phyloP scores from a whole-genome alignment of 2,797 vertebrate species.

The Sebastes taczanowskii region DNA sequence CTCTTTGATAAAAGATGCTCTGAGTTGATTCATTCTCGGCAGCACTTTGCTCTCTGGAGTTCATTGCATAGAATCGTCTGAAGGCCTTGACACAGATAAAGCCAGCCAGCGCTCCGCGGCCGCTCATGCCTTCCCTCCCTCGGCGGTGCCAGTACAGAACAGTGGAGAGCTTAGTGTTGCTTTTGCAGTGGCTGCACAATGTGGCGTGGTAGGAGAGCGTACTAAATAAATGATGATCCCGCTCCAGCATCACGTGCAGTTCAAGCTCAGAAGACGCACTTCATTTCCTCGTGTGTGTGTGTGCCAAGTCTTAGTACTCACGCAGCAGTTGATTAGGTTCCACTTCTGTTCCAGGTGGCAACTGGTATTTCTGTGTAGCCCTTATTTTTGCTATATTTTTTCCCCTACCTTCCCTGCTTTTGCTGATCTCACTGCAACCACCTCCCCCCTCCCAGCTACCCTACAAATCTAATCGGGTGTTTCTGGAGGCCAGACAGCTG shows the following conservation, averaged over 20 bases:
- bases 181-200: constrained; percentile 72
- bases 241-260: constrained; percentile 64
- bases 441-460: not conserved
- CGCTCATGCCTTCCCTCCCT: constrained; percentile 47
- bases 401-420: constrained; percentile 16
- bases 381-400: constrained; percentile 13
- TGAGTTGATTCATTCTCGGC: constrained; percentile 1
- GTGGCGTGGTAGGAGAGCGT: constrained; percentile 58
- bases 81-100: constrained; percentile 65
- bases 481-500: constrained; percentile 61
- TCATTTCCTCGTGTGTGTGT: constrained; percentile 41
- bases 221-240: constrained; percentile 76
- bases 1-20: constrained; percentile 13
- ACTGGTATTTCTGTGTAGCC: not conserved
- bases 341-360: constrained; percentile 9
- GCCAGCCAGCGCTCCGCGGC: constrained; percentile 16
- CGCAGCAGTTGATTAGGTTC: constrained; percentile 21
- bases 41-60: constrained; percentile 47
- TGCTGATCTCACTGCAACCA: constrained; percentile 42
- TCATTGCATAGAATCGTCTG: constrained; percentile 44
- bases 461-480: constrained; percentile 51
- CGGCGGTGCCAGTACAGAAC: constrained; percentile 37
- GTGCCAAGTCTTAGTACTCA: constrained; percentile 23
- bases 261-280: constrained; percentile 39
- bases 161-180: constrained; percentile 52